Evolutionary conservation across 2,888 invertebrate species (phyloP).

Genomic region (Rhagonycha fulva): DNA sequence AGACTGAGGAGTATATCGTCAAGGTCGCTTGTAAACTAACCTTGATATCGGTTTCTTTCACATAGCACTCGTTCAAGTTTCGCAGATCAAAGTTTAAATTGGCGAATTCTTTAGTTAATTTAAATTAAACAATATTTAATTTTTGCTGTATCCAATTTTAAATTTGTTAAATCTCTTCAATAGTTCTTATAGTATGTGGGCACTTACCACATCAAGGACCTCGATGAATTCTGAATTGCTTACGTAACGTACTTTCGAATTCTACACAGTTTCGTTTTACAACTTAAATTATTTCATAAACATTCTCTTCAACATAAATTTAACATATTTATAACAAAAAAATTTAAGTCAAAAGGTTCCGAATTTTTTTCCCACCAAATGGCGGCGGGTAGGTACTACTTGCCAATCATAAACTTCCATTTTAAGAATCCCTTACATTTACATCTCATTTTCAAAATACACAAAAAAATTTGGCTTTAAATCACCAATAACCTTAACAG

Average conservation of each 20-base stretch:
- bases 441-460: neutral
- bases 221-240: conserved; percentile 71
- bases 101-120: neutral
- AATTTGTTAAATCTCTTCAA: neutral
- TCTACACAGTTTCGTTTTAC: conserved; percentile 59
- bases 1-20: conserved; percentile 37
- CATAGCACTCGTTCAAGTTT: conserved; percentile 29
- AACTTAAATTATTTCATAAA: neutral
- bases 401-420: neutral
- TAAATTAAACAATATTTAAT: neutral
- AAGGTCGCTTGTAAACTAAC: conserved; percentile 42
- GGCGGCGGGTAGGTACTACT: neutral
- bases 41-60: conserved; percentile 42
- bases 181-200: conserved; percentile 19
- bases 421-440: neutral
- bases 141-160: neutral
- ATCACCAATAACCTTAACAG: neutral
- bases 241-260: conserved; percentile 80
- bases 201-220: conserved; percentile 86
- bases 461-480: neutral
- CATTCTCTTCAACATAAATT: neutral
- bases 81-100: conserved; percentile 15
- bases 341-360: neutral
- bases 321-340: neutral
- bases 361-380: neutral